Evolutionary conservation across 2,113 vertebrate genomes (phyloP), one percentile per base, ranked within the genome.

Genomic region (Oreochromis aureus): DNA sequence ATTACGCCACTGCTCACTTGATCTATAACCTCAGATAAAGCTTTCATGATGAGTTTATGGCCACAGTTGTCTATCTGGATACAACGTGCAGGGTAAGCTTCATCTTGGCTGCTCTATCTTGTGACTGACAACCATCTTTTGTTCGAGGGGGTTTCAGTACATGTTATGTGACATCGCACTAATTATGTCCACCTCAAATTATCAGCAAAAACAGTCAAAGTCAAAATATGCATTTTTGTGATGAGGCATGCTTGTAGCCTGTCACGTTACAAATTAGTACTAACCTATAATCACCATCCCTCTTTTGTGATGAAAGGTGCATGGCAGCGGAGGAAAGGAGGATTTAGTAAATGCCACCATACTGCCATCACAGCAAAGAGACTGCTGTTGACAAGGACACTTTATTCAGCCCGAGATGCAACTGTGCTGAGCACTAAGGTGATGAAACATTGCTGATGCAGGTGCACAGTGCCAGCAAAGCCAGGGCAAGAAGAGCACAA

Each of bases 371-470:
- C 73, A 59, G 78, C 71, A 83, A 84, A 48, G 44, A 24, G 58
- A 32, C 78, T 41, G 61, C 56, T 56, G 80, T 87, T 15, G 13
- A 73, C 5, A 15, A 86, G 69, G 85, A 84, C 83, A 76, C 58
- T 76, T 22, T 19, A 3, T 55, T 89, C 39, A 66, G 54, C 30
- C 27, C 2, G 18, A n/a, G 32, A 87, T 80, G 59, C 34, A 79
- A 81, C 86, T 81, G 30, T 82, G 80, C 53, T 76, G 84, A 86
- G 84, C 71, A 30, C 24, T 30, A 34, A 82, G 54, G 59, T 86
- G 85, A 82, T 78, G 56, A 90, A 87, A 87, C 86, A 78, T 44
- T 81, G 85, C 81, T 92, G 87, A 90, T 81, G 59, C 34, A 87
- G 71, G 86, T 80, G 82, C 88, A 83, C 59, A 82, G 56, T 32